phyloP scores from a whole-genome alignment of 2,797 vertebrate genomes.

The Scolopax rusticola region DNA sequence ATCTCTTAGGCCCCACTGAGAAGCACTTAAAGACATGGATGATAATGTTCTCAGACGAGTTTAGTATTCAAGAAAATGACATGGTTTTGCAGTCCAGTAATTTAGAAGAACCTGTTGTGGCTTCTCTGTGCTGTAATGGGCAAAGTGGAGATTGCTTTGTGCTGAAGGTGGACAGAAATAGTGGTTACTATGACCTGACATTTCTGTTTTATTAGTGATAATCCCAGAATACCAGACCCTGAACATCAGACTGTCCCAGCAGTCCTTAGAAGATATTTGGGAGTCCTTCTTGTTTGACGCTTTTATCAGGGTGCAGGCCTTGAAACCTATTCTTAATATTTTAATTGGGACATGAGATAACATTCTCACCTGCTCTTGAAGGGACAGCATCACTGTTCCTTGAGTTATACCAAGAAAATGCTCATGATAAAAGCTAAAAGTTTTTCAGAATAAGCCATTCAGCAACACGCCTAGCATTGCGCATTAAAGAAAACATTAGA shows the following conservation, averaged over 20 bases:
- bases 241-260: background rate
- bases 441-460: background rate
- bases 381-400: background rate
- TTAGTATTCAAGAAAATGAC: background rate
- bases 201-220: background rate
- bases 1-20: background rate
- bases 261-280: background rate
- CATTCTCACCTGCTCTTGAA: background rate
- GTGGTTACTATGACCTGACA: background rate
- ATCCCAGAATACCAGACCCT: background rate
- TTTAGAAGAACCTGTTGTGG: background rate
- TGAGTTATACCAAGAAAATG: background rate
- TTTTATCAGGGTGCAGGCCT: background rate
- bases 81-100: background rate
- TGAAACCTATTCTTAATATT: background rate
- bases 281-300: background rate
- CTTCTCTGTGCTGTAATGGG: background rate
- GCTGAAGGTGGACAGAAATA: background rate
- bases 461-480: background rate
- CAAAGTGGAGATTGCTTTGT: background rate
- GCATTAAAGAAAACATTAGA: background rate
- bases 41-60: background rate
- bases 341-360: background rate
- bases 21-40: background rate
- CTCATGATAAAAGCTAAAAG: background rate